A percentile compares a stretch with the other conserved stretches of the same genome.
These are phyloP conservation scores for Carlito syrichta DNA, from an alignment of 2,113 vertebrate species.

Conservation along the genomic window DNA sequence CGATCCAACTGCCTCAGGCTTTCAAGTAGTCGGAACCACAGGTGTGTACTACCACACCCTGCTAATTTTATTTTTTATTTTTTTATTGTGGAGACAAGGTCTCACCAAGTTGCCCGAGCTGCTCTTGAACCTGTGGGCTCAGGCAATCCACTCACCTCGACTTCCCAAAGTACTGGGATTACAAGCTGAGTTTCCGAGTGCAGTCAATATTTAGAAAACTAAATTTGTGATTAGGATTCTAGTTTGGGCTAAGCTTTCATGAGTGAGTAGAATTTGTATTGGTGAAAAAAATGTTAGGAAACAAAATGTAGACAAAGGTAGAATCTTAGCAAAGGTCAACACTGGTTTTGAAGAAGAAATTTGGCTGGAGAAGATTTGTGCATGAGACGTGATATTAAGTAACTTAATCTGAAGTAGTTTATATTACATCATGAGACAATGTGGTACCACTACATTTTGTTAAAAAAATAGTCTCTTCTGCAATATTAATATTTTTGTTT, in stretches of 20 bases:
- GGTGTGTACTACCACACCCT: too few relatives aligned
- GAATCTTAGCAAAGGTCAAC: background rate
- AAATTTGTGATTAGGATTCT: background rate
- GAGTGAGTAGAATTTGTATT: background rate
- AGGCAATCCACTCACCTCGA: too few relatives aligned
- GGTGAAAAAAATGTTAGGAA: background rate
- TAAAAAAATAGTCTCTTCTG: background rate
- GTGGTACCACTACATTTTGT: background rate
- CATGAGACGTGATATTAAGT: background rate
- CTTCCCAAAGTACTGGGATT: too few relatives aligned
- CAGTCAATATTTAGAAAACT: too few relatives aligned
- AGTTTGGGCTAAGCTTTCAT: background rate
- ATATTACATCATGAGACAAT: background rate
- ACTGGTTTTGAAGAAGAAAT: background rate
- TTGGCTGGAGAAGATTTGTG: background rate
- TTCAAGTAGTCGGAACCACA: too few relatives aligned
- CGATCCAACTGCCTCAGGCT: too few relatives aligned
- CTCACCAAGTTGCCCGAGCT: too few relatives aligned
- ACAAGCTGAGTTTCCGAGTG: too few relatives aligned
- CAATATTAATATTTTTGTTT: background rate
- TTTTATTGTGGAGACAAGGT: too few relatives aligned
- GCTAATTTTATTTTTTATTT: too few relatives aligned
- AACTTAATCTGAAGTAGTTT: background rate
- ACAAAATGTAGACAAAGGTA: background rate
- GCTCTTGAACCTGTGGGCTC: too few relatives aligned